Evolutionary conservation across 2,888 invertebrate genomes (phyloP), one percentile per base, ranked within the genome.

Genomic region (Xestia c-nigrum): DNA sequence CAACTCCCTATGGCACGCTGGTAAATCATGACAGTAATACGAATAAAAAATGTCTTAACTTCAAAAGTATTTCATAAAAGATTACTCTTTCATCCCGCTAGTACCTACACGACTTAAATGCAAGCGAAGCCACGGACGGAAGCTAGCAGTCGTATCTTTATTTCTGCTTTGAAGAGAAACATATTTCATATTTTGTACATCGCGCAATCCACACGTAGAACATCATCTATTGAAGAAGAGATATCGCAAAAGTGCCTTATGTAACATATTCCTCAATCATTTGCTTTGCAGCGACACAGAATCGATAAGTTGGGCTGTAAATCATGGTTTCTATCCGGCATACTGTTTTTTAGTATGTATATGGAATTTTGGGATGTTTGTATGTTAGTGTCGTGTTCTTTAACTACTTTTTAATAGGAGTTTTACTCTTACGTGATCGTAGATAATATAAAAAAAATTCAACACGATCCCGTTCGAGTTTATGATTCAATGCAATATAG

Each of bases 281-380:
- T 76, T 78, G 75, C 83, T 79, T 77, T 79, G 74, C 64, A 64
- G 57, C 71, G 76, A 76, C 74, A 73, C 55, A 61, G 76, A 75
- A 87, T 83, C 83, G 80, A 76, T 86, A 85, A 83, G 76, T 76
- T 73, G 5, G 57, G 67, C 65, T 65, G 78, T 83, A 80, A 85
- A 85, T 87, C 80, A 86, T 72, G 19, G 72, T 43, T 55, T 74
- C 76, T 63, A 78, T 85, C 57, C 83, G 78, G 66, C 55, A 67
- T 69, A 64, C 68, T 76, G 79, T 73, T 47, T 65, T n/a, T 47
- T 43, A 63, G 21, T 80, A 75, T 52, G 12, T 47, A 31, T 64
- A 63, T 57, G 6, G 38, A 38, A 64, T 84, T 67, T 55, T 24
- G 19, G 24, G 4, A 19, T 47, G 61, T 57, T 7, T 50, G 19